phyloP scores from a whole-genome alignment of 2,888 invertebrate species.

The Lithophane semibrunnea region DNA sequence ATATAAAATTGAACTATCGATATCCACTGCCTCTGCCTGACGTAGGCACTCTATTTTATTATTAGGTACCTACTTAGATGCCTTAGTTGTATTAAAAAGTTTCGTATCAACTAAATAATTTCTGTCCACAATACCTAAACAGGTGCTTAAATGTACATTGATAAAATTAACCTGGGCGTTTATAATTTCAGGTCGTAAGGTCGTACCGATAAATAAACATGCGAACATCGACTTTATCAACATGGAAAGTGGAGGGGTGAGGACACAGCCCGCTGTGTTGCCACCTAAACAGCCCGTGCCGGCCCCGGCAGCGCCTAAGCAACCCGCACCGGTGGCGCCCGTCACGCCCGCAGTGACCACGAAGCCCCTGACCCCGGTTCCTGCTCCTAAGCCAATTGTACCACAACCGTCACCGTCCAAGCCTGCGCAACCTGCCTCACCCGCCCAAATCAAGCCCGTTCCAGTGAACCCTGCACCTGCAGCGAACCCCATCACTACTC shows the following conservation, averaged over 20 bases:
- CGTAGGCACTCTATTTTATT: background rate
- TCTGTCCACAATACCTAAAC: background rate
- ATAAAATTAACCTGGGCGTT: background rate
- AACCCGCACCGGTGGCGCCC: conserved; percentile 58
- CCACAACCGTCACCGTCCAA: conserved; percentile 60
- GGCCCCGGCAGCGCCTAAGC: conserved; percentile 29
- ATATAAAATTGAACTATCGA: background rate
- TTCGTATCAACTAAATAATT: background rate
- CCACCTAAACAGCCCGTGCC: conserved; percentile 59
- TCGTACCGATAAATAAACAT: conserved; percentile 82
- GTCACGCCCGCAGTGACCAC: conserved; percentile 54
- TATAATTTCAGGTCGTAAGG: conserved; percentile 73
- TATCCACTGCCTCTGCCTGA: background rate
- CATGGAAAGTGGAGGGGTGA: conserved; percentile 82
- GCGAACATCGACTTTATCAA: conserved; percentile 87
- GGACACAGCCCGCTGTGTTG: conserved; percentile 48
- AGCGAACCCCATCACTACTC: conserved; percentile 79
- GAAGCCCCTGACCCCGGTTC: conserved; percentile 45
- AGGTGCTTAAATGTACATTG: too few species aligned
- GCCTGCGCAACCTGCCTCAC: conserved; percentile 34
- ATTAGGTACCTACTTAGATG: background rate
- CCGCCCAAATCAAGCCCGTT: conserved; percentile 76
- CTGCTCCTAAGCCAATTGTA: conserved; percentile 52
- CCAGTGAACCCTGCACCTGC: conserved; percentile 78
- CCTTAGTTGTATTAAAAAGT: background rate